These are phyloP conservation scores for Euspilapteryx auroguttella DNA, from an alignment of 2,888 invertebrate species.

Conservation along the genomic window DNA sequence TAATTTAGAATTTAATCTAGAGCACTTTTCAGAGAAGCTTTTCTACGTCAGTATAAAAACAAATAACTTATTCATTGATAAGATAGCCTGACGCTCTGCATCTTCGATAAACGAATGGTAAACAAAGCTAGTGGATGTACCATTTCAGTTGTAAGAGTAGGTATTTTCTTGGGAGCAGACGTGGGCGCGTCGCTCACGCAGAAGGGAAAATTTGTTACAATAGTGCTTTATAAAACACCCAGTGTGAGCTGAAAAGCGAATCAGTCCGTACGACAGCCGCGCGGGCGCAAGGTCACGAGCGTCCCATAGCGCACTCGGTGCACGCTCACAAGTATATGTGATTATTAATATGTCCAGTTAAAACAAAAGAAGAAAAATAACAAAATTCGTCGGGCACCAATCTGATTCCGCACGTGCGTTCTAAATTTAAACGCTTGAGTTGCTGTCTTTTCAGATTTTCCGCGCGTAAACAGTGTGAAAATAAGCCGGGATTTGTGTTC, in stretches of 20 bases:
- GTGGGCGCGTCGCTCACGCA: conserved; percentile 11
- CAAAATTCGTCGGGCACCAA: not conserved
- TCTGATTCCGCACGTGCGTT: conserved; percentile 16
- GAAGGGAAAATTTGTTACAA: conserved; percentile 45
- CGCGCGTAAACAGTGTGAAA: conserved; percentile 2
- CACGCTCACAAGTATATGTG: not conserved
- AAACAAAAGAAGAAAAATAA: not conserved
- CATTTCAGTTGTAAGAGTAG: too few relatives aligned
- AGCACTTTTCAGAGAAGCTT: too few relatives aligned
- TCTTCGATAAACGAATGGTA: too few relatives aligned
- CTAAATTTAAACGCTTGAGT: conserved; percentile 39
- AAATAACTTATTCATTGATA: too few relatives aligned
- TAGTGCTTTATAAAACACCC: conserved; percentile 50
- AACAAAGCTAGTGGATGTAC: too few relatives aligned
- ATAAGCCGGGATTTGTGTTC: not conserved
- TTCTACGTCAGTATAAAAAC: too few relatives aligned
- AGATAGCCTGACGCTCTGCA: too few relatives aligned
- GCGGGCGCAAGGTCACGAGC: conserved; percentile 49
- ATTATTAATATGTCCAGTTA: not conserved
- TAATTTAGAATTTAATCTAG: too few relatives aligned
- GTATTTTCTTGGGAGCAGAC: not conserved
- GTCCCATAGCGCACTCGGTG: conserved; percentile 12
- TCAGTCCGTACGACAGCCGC: conserved; percentile 34
- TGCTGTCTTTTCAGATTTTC: conserved; percentile 4
- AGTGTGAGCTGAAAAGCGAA: conserved; percentile 36